phyloP scores from a whole-genome alignment of 2,113 vertebrate genomes.

The Oceanodroma tethys region DNA sequence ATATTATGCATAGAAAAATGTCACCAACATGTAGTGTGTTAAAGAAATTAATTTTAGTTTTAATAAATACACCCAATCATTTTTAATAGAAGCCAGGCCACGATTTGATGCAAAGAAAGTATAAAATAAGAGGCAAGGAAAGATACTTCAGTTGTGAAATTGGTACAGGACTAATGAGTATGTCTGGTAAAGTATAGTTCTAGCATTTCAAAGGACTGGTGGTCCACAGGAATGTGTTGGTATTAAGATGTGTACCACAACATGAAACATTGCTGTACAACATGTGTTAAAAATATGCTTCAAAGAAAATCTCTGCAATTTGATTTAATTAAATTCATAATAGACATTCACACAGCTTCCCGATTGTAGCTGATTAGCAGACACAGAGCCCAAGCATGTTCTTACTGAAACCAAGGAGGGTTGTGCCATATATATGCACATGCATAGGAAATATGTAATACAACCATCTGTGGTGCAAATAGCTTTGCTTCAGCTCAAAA shows the following conservation, averaged over 20 bases:
- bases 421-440: background rate
- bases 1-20: background rate
- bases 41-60: background rate
- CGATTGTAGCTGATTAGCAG: background rate
- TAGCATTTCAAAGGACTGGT: background rate
- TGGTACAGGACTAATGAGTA: background rate
- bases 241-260: background rate
- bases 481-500: constrained; percentile 11
- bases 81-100: background rate
- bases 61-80: background rate
- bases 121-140: background rate
- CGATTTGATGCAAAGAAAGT: background rate
- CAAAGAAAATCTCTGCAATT: background rate
- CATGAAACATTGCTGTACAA: background rate
- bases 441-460: background rate
- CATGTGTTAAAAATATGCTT: background rate
- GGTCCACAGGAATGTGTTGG: background rate
- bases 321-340: background rate
- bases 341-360: background rate
- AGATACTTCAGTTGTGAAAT: background rate
- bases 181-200: background rate
- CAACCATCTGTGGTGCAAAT: background rate
- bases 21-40: background rate
- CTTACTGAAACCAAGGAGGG: background rate
- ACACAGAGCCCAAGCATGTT: background rate